phyloP scores from a whole-genome alignment of 2,888 invertebrate species.

The Drosophila melanosoma region DNA sequence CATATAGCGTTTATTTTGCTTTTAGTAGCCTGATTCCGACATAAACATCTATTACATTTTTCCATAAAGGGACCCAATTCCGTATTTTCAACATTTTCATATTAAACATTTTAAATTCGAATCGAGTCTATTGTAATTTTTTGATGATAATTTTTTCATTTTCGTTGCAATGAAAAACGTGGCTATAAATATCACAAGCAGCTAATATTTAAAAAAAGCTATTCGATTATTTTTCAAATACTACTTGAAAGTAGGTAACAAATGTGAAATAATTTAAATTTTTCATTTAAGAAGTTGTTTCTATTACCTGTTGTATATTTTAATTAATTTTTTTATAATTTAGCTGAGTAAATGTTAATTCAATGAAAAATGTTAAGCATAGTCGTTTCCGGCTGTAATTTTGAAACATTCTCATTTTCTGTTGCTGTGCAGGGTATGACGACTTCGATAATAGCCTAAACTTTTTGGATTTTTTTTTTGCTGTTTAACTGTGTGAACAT shows the following conservation, averaged over 20 bases:
- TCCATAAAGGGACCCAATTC: neutral
- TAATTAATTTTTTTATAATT: neutral
- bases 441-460: neutral
- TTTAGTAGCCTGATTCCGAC: neutral
- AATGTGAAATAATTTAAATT: neutral
- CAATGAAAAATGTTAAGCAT: neutral
- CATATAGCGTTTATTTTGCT: neutral
- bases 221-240: neutral
- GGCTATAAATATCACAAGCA: neutral
- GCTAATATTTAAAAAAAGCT: neutral
- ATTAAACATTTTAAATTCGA: neutral
- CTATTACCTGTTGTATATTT: neutral
- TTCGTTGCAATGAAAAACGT: neutral
- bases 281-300: neutral
- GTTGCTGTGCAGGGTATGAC: constrained; percentile 4
- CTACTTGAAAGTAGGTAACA: neutral
- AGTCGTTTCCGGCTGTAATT: neutral
- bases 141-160: neutral
- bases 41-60: neutral
- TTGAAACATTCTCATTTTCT: neutral
- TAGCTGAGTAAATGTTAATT: neutral
- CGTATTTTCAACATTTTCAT: neutral
- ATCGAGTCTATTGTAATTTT: neutral
- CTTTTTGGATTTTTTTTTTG: neutral
- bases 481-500: constrained; percentile 4